A percentile compares a stretch with the other conserved stretches of the same genome.
phyloP scores from a whole-genome alignment of 2,797 vertebrate genomes.

The Eleutherodactylus coqui region DNA sequence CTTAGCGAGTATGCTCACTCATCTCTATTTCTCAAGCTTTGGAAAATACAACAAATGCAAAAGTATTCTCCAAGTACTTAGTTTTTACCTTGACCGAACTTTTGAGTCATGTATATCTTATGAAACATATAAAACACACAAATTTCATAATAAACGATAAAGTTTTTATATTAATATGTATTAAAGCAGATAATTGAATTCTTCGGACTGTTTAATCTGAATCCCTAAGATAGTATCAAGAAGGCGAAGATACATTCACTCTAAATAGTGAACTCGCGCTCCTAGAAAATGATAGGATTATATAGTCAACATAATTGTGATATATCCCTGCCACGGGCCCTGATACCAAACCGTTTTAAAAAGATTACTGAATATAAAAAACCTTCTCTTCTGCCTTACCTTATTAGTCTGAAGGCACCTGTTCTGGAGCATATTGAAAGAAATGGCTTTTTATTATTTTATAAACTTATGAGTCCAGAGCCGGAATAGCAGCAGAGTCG shows the following conservation, averaged over 20 bases:
- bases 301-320: conserved; percentile 67
- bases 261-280: conserved; percentile 41
- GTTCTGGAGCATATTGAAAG: conserved; percentile 80
- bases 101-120: neutral
- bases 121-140: neutral
- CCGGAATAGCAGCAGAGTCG: conserved; percentile 70
- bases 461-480: conserved; percentile 69
- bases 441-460: conserved; percentile 84
- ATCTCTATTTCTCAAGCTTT: no score
- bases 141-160: neutral
- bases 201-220: neutral
- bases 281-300: conserved; percentile 76
- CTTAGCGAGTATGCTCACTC: no score
- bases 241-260: neutral
- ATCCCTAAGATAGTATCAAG: neutral
- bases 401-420: conserved; percentile 72
- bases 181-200: neutral
- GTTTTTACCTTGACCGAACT: no score
- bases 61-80: no score
- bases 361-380: conserved; percentile 82
- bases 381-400: conserved; percentile 70
- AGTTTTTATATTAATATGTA: neutral
- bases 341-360: conserved; percentile 78
- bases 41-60: no score
- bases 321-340: conserved; percentile 70